A percentile compares a stretch with the other conserved stretches of the same genome.
phyloP scores from a whole-genome alignment of 2,113 vertebrate genomes.

The Neolamprologus caudopunctatus region DNA sequence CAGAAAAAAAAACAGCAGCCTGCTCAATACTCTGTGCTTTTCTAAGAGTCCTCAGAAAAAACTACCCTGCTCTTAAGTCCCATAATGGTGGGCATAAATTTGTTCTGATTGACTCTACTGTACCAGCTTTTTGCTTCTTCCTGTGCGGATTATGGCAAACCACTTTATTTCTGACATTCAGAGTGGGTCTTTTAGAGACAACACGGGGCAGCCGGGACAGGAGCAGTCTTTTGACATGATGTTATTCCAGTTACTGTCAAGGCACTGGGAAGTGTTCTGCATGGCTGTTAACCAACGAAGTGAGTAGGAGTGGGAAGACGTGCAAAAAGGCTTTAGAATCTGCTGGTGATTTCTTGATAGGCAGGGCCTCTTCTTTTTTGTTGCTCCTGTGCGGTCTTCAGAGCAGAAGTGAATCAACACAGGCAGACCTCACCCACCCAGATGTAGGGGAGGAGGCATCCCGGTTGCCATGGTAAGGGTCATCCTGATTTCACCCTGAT shows the following conservation, averaged over 20 bases:
- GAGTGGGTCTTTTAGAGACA: neutral
- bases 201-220: neutral
- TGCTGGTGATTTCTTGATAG: neutral
- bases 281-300: neutral
- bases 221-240: neutral
- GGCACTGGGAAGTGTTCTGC: neutral
- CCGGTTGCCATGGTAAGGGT: conserved; percentile 73
- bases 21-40: neutral
- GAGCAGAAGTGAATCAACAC: conserved; percentile 42
- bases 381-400: conserved; percentile 5
- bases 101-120: conserved; percentile 30
- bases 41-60: conserved; percentile 20
- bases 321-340: conserved; percentile 2
- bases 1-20: neutral
- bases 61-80: conserved; percentile 14
- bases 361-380: neutral
- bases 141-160: conserved; percentile 35
- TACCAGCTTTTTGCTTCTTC: conserved; percentile 26
- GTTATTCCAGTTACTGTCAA: conserved; percentile 14
- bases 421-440: conserved; percentile 54
- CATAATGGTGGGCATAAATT: conserved; percentile 30
- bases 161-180: conserved; percentile 32
- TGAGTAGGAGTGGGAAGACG: neutral
- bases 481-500: conserved; percentile 61
- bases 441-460: conserved; percentile 52